Evolutionary conservation across 2,113 vertebrate genomes (phyloP), one percentile per base, ranked within the genome.

Genomic region (Vidua chalybeata): DNA sequence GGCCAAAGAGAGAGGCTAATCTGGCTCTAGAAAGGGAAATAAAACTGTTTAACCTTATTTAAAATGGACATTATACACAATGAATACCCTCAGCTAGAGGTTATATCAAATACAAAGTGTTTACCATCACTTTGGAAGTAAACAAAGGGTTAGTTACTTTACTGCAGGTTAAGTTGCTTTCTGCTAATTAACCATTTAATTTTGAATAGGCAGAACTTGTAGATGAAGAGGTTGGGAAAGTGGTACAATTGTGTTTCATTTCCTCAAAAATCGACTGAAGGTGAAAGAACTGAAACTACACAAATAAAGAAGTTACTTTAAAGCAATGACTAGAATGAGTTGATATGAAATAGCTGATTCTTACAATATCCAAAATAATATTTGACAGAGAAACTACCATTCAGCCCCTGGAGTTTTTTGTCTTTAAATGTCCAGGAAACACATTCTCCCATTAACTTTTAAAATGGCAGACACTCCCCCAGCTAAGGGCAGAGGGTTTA

Each of bases 1-100:
- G 78, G 69, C 98, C 99, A 94, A 99, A 99, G 23, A 99, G 98
- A 74, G 99, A 99, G 10, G 99, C 99, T 97, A 99, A 58, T 94
- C 99, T 99, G 51, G 99, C 98, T 92, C 99, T 99, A 87, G 76
- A 82, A 88, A 83, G 24, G 82, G 33, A 89, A 85, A 66, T 3
- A 5, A 71, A 63, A 64, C 9, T 10, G 15, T 21, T 48, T 71
- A 5, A 72, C 30, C 7, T 20, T 21, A 46, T 24, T 80, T 51
- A 46, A 64, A 15, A n/a, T 0, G 0, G 28, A 17, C 24, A 69
- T 62, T 59, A 77, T 10, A 52, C 37, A 55, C 56, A 94, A 89
- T 9, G 18, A 88, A 77, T 27, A 35, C 6, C 13, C 11, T 20
- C 56, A 61, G 64, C 6, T 26, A 2, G 11, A 75, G 18, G 18